Base-by-base conservation (phyloP, 2,888 invertebrate species). In the Ectemnius cavifrons region DNA sequence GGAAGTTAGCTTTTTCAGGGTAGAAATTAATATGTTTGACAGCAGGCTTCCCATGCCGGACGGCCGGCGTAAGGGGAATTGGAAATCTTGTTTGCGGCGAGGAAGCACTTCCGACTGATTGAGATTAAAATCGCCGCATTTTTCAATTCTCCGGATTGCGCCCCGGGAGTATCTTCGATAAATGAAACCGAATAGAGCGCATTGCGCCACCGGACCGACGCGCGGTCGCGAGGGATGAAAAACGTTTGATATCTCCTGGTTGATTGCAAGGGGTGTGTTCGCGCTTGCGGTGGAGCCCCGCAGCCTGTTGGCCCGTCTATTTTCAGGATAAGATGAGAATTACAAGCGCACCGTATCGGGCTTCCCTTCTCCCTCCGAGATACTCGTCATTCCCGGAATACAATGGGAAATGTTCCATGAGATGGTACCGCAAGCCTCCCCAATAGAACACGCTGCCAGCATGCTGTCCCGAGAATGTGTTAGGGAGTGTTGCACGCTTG, bases 321-420 rank as follows among this genome's bases (percentile, higher is more conserved):
- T 88, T 87, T 82, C 78, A 69, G 82, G 84, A 86, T 86, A 85
- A 87, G 85, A 84, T 83, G 83, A 82, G 87, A 87, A 89, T 87
- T 88, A 86, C 83, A 82, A 85, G 80, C 81, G 79, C 77, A 74
- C 77, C 76, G 80, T 83, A 83, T 79, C 75, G 70, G 77, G 73
- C 71, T 69, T 82, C 74, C 63, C 66, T 75, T 81, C 70, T 63
- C 78, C 74, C 74, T 69, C 57, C 62, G 37, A 45, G 62, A 49
- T 11, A 62, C 70, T 66, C 66, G 70, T 70, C 73, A 64, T 76
- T 79, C 59, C 60, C 20, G 52, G 73, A 71, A 71, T 68, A 84
- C 83, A 84, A 84, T 84, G 66, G 84, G 67, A 76, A 76, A 81
- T 77, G 75, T 81, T 75, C 75, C 67, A 23, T 58, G 62, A 73